Base-by-base conservation (phyloP, 2,113 vertebrate species). In the Platichthys flesus region DNA sequence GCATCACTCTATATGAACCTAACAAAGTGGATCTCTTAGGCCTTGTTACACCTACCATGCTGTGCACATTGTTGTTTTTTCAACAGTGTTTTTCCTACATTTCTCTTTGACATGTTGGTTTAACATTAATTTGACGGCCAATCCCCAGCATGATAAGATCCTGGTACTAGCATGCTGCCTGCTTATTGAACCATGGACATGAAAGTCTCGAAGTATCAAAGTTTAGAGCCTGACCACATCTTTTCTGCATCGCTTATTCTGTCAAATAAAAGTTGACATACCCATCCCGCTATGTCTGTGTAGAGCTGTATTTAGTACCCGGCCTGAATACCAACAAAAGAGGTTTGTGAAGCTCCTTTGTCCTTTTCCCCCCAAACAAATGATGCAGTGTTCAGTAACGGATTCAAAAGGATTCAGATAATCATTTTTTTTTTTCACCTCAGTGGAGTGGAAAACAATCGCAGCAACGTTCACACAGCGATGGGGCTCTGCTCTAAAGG, bases 401-500 rank as follows among this genome's bases (percentile, higher is more conserved):
- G 51, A 54, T 54, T 54, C 51, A 54, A 54, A 51, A 54, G 20
- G 18, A 54, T 54, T 54, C 51, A 54, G 51, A 54, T 54, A 54
- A 54, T 54, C 6, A n/a, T 20, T 23, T 23, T 23, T 52, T 52
- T 52, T 28, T 66, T 66, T 65, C 40, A 37, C 57, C 37, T 42
- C 28, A 35, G 55, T 65, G n/a, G 13, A 23, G 47, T 73, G 35
- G 31, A 35, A 82, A 62, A 31, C 31, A 7, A 31, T 31, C 57
- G 56, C 18, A 58, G 31, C 57, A 71, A 80, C 52, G 3, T 37
- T 63, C 21, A 49, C 1, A 18, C 42, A 65, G 47, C 18, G 24
- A 78, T 73, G 75, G 70, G 63, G 55, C 42, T 79, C 13, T 49
- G 47, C 63, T 64, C 13, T 68, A 21, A 21, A 54, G n/a, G 12